Evolutionary conservation across 1,140 invertebrate species (phyloP), one percentile per base, ranked within the genome.

Genomic region (Diorhabda elongata): DNA sequence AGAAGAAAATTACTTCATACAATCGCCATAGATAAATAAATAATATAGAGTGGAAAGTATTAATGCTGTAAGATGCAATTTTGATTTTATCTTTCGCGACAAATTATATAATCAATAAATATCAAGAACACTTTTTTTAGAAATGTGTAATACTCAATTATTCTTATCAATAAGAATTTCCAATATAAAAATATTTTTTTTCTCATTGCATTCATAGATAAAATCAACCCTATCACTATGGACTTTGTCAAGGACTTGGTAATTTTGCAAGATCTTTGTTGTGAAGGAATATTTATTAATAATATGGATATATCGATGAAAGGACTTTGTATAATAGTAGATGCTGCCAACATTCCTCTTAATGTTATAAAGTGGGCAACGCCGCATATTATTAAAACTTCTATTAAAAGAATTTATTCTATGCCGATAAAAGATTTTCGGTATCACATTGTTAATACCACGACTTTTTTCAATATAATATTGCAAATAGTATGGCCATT

Each of bases 341-440:
- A 83, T 69, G 74, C 81, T 52, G 72, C 73, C 1, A 72, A 74
- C 69, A 71, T 78, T 44, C 74, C 78, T 3, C 80, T 72, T 74
- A 77, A 73, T 66, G 66, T 80, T 52, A 61, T 82, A 7, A 75
- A 75, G 65, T 82, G 79, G 76, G 69, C 81, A n/a, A 81, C 81
- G 9, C 80, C 80, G 0, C 44, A 63, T 1, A 80, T 80, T 63
- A 71, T 80, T 9, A 76, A 74, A 69, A 71, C 75, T 41, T 71
- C 67, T 57, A 65, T 77, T 43, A 75, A 67, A 61, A 80, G 79
- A 69, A 66, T 78, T 11, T 76, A 80, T 58, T 67, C 68, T 41
- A 67, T 74, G 62, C 78, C 75, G 7, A 58, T 76, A 4, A 78
- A 78, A 69, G 75, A 76, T 42, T 71, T 74, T 11, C 66, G 71